Percentiles rank a stretch among this genome's conserved stretches.
phyloP scores from a whole-genome alignment of 2,797 vertebrate species.

The Pseudomugil tenellus region DNA sequence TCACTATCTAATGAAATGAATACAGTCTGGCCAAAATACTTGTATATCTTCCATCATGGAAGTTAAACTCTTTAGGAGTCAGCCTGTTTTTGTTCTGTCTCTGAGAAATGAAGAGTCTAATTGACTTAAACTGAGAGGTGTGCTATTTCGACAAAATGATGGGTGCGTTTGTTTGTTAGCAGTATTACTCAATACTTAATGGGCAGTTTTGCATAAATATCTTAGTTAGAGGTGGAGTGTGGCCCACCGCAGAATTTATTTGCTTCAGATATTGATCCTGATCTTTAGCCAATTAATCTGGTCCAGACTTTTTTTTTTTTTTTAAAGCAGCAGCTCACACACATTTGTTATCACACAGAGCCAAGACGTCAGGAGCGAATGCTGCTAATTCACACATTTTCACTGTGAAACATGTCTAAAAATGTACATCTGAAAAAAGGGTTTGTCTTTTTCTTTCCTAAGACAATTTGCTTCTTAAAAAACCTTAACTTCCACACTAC shows the following conservation, averaged over 20 bases:
- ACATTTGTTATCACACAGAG: background rate
- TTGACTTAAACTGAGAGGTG: too few relatives aligned
- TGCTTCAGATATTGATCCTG: background rate
- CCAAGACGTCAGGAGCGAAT: background rate
- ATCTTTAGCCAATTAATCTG: background rate
- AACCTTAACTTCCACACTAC: too few relatives aligned
- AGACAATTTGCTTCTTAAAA: too few relatives aligned
- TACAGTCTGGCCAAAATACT: background rate
- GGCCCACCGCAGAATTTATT: background rate
- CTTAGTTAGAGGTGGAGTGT: background rate
- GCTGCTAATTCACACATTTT: background rate
- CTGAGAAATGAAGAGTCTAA: background rate
- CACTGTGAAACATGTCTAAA: background rate
- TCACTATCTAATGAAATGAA: conserved; percentile 1
- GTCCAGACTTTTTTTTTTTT: background rate
- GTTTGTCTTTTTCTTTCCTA: too few relatives aligned
- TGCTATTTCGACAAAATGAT: too few relatives aligned
- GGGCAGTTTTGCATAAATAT: background rate
- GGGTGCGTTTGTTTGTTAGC: too few relatives aligned
- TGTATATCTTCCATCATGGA: background rate
- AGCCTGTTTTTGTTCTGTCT: background rate
- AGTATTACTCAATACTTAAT: too few relatives aligned
- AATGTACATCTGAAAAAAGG: background rate
- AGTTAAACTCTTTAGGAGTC: background rate
- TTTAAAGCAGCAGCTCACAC: background rate